A percentile compares a stretch with the other conserved stretches of the same genome.
phyloP scores from a whole-genome alignment of 2,113 vertebrate genomes.

The Corydoras maculifer region DNA sequence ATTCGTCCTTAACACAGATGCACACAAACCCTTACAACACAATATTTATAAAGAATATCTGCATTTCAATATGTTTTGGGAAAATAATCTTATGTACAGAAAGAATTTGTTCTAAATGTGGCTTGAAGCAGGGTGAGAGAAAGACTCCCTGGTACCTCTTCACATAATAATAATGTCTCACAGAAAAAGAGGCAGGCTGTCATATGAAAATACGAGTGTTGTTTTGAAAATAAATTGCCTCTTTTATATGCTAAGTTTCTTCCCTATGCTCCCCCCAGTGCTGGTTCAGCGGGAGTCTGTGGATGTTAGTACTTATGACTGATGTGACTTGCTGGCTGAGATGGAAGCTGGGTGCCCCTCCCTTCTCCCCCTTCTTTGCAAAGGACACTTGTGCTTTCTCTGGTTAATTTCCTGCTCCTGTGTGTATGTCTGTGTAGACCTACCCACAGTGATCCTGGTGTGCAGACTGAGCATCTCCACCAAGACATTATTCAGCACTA shows the following conservation, averaged over 20 bases:
- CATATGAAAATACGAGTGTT: constrained; percentile 8
- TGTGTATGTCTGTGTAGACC: too few species aligned
- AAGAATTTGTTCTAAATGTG: constrained; percentile 5
- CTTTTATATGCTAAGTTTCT: constrained; percentile 12
- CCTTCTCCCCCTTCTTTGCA: too few species aligned
- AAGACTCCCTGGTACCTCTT: neutral
- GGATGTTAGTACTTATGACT: too few species aligned
- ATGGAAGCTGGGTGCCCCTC: too few species aligned
- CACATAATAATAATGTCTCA: constrained; percentile 5
- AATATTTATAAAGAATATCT: constrained; percentile 9
- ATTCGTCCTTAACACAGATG: constrained; percentile 7
- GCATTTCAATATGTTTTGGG: constrained; percentile 20
- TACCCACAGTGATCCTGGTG: constrained; percentile 74
- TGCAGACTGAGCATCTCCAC: constrained; percentile 90
- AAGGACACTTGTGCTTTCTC: too few species aligned
- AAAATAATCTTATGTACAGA: constrained; percentile 27
- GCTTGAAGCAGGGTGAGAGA: neutral
- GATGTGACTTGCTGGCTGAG: too few species aligned
- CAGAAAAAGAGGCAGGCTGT: neutral
- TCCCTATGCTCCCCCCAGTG: too few species aligned
- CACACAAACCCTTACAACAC: neutral
- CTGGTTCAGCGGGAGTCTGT: too few species aligned
- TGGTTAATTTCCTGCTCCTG: too few species aligned
- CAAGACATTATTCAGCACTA: constrained; percentile 89
- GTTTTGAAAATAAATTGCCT: constrained; percentile 5